These are phyloP conservation scores for Mesocentrotus franciscanus DNA, from an alignment of 53 echinoderm and acorn worm species.

Conservation along the genomic window DNA sequence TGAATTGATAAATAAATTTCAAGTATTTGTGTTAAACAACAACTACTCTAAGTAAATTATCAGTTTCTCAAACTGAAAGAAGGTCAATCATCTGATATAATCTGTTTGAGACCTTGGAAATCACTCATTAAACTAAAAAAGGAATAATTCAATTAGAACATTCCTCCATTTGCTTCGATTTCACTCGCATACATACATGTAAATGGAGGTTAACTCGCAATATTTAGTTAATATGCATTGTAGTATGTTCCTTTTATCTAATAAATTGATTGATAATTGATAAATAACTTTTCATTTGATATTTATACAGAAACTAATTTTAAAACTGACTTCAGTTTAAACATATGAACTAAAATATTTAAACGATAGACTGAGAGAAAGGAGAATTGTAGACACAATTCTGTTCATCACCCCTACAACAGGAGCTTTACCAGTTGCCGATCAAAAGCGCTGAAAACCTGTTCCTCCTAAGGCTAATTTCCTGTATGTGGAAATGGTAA, in stretches of 20 bases:
- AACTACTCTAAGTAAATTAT: neutral
- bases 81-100: no score
- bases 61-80: no score
- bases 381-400: neutral
- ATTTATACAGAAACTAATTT: neutral
- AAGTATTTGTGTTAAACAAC: neutral
- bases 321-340: neutral
- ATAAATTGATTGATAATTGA: no score
- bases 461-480: slow-evolving; percentile 59
- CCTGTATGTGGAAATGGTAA: slow-evolving; percentile 65
- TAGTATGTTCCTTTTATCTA: no score
- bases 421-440: slow-evolving; percentile 48
- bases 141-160: no score
- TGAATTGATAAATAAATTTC: neutral
- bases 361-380: neutral
- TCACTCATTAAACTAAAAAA: no score
- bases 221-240: no score
- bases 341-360: neutral
- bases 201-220: no score
- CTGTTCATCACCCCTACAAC: slow-evolving; percentile 9
- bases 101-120: no score
- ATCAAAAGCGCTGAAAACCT: slow-evolving; percentile 63
- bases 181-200: no score
- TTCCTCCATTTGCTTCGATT: no score
- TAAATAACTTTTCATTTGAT: no score